These are phyloP conservation scores for Hemiprocne comata DNA, from an alignment of 2,113 vertebrate genomes.

Conservation along the genomic window DNA sequence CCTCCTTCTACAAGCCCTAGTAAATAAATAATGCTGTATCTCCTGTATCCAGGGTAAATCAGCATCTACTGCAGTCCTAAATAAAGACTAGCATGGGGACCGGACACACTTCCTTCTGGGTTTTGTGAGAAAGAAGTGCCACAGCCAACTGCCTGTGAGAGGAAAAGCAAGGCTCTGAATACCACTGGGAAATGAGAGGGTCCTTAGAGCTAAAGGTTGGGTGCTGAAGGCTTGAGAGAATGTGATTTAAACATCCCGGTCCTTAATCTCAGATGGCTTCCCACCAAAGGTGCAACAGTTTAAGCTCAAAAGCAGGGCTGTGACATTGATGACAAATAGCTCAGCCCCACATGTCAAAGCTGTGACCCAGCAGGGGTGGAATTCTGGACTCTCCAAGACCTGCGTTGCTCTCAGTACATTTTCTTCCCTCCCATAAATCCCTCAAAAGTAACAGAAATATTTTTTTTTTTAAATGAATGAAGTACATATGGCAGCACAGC, in stretches of 20 bases:
- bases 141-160: neutral
- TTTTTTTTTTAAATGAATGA: conserved; percentile 30
- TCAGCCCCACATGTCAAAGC: neutral
- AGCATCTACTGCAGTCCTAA: neutral
- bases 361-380: neutral
- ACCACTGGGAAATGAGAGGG: neutral
- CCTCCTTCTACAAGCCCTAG: too few species aligned
- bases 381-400: neutral
- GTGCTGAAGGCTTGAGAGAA: neutral
- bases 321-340: neutral
- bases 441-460: neutral
- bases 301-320: neutral
- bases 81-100: neutral
- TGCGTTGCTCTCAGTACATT: neutral
- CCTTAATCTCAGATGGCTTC: neutral
- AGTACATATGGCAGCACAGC: conserved; percentile 52
- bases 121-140: neutral
- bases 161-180: neutral
- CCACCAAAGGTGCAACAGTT: accelerated
- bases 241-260: neutral
- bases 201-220: neutral
- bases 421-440: neutral
- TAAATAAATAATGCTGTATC: neutral
- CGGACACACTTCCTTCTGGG: neutral
- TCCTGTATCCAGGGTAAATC: neutral